These are phyloP conservation scores for Myotis lucifugus DNA, from an alignment of 2,113 vertebrate genomes.

Conservation along the genomic window DNA sequence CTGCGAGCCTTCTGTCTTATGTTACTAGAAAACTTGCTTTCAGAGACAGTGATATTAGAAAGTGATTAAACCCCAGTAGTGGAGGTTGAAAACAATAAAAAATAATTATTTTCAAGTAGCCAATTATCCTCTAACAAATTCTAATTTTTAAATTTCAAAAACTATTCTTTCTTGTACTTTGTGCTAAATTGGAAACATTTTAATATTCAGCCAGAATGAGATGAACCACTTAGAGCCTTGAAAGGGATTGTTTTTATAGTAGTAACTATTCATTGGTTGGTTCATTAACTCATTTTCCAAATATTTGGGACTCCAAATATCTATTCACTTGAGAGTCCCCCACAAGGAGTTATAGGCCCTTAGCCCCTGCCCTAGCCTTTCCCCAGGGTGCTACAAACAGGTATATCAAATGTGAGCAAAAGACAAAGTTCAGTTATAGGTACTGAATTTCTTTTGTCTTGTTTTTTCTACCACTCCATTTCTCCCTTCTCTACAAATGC, in stretches of 20 bases:
- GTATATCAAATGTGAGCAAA: not conserved
- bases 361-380: not conserved
- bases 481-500: not conserved
- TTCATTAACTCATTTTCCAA: not conserved
- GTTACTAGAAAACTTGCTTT: not conserved
- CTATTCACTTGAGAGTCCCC: not conserved
- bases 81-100: conserved; percentile 23
- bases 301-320: not conserved
- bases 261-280: not conserved
- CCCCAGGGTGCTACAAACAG: not conserved
- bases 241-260: not conserved
- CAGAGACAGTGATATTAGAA: conserved; percentile 27
- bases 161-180: not conserved
- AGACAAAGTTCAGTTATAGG: not conserved
- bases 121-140: not conserved
- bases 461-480: not conserved
- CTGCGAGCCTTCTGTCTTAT: not conserved
- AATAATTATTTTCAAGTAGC: conserved; percentile 18
- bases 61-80: not conserved
- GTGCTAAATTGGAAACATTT: conserved; percentile 6
- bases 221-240: not conserved
- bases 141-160: conserved; percentile 43
- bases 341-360: fast-evolving
- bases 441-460: not conserved
- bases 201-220: not conserved